Conservation (phyloP, 2,797 vertebrate genomes). For the Notoglanidium macrostoma region DNA sequence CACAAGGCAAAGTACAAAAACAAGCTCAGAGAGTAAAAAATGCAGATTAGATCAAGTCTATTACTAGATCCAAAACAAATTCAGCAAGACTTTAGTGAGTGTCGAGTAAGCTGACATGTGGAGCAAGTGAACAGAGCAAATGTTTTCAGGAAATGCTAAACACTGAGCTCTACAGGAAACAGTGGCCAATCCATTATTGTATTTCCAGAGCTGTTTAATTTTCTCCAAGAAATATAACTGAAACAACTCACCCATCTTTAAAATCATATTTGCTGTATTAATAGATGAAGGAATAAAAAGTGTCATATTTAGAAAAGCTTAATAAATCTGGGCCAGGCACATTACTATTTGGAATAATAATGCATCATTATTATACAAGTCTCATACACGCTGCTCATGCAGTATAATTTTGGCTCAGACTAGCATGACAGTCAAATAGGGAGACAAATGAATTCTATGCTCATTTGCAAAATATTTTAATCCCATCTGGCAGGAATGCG, state of each 20-base stretch:
- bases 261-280: conserved; percentile 9
- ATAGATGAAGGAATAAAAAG: conserved; percentile 5
- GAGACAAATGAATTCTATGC: conserved; percentile 43
- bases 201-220: neutral
- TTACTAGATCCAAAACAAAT: neutral
- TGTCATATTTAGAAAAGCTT: neutral
- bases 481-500: conserved; percentile 8
- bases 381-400: neutral
- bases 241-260: neutral
- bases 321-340: neutral
- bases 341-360: conserved; percentile 18
- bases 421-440: conserved; percentile 19
- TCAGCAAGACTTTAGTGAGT: neutral
- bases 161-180: neutral
- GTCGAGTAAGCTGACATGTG: neutral
- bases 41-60: neutral
- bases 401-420: conserved; percentile 18
- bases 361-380: conserved; percentile 24
- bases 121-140: neutral
- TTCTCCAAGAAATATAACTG: neutral
- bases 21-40: neutral
- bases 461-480: conserved; percentile 29
- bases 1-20: conserved; percentile 3
- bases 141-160: neutral
- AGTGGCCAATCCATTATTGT: neutral